Percentiles rank a stretch among this genome's conserved stretches.
phyloP scores from a whole-genome alignment of 2,113 vertebrate genomes.

The Psettodes erumei region DNA sequence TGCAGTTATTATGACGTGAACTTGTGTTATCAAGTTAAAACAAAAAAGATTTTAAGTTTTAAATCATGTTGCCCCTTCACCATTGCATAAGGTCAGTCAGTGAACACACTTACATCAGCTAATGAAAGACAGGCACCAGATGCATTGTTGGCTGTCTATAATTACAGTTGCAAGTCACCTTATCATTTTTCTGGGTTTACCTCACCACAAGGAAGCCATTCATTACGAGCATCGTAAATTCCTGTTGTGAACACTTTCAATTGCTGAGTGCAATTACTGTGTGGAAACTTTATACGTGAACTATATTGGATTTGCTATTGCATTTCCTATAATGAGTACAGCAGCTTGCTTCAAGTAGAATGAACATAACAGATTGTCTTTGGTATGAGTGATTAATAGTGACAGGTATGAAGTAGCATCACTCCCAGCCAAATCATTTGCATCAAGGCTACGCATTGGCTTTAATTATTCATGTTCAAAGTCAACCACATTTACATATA shows the following conservation, averaged over 20 bases:
- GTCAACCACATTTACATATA: slow-evolving; percentile 54
- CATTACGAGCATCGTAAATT: slow-evolving; percentile 45
- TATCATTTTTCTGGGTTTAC: slow-evolving; percentile 24
- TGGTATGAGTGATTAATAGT: slow-evolving; percentile 66
- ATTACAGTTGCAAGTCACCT: slow-evolving; percentile 8
- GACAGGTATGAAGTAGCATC: slow-evolving; percentile 68
- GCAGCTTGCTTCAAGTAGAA: slow-evolving; percentile 48
- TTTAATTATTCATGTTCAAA: slow-evolving; percentile 71
- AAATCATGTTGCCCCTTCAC: not conserved
- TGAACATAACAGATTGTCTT: slow-evolving; percentile 54
- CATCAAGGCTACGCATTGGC: slow-evolving; percentile 46
- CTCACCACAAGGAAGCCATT: slow-evolving; percentile 19
- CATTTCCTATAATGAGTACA: slow-evolving; percentile 60
- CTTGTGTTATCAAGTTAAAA: slow-evolving; percentile 2
- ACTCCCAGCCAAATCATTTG: slow-evolving; percentile 65
- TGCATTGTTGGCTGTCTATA: not conserved
- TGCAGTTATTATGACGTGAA: slow-evolving; percentile 22
- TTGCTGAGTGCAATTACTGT: slow-evolving; percentile 32
- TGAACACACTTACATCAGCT: slow-evolving; percentile 34
- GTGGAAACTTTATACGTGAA: slow-evolving; percentile 44
- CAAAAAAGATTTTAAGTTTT: slow-evolving; percentile 20
- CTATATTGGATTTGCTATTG: slow-evolving; percentile 57
- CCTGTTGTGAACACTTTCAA: slow-evolving; percentile 26
- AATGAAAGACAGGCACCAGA: slow-evolving; percentile 14
- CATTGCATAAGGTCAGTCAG: not conserved